A percentile compares a stretch with the other conserved stretches of the same genome.
Evolutionary conservation across 2,113 vertebrate genomes (phyloP).

Genomic region (Boleophthalmus pectinirostris): DNA sequence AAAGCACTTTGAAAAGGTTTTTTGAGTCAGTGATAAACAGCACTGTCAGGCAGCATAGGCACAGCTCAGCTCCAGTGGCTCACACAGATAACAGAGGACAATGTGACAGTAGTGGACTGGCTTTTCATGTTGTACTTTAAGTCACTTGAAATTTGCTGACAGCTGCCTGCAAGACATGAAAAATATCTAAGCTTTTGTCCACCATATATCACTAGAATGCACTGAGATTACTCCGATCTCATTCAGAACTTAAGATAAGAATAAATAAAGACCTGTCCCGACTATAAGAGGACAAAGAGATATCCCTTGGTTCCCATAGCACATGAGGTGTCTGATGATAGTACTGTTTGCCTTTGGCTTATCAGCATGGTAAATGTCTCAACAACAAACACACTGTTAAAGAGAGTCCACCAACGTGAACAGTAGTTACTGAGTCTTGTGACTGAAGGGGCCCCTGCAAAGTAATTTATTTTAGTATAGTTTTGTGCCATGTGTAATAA

Average conservation of each 20-base stretch:
- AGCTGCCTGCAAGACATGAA: constrained; percentile 21
- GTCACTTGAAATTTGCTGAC: constrained; percentile 31
- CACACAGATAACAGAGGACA: constrained; percentile 39
- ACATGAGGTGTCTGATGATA: constrained; percentile 77
- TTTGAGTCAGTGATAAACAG: constrained; percentile 49
- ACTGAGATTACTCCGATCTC: constrained; percentile 9
- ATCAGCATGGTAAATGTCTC: constrained; percentile 55
- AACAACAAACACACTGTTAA: constrained; percentile 72
- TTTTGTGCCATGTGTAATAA: not conserved
- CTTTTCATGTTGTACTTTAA: constrained; percentile 32
- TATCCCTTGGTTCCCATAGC: constrained; percentile 53
- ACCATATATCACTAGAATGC: constrained; percentile 16
- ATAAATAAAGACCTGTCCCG: not conserved
- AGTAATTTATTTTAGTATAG: not conserved
- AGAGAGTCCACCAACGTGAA: constrained; percentile 31
- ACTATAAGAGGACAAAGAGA: constrained; percentile 44
- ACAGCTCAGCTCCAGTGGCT: constrained; percentile 31
- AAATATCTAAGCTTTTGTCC: constrained; percentile 1
- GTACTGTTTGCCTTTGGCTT: constrained; percentile 62
- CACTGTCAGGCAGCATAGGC: constrained; percentile 42
- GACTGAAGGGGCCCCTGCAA: constrained; percentile 30
- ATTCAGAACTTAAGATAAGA: constrained; percentile 17
- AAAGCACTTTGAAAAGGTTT: constrained; percentile 43
- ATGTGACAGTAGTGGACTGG: constrained; percentile 2
- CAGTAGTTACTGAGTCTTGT: constrained; percentile 40